These are phyloP conservation scores for Colius striatus DNA, from an alignment of 2,113 vertebrate species.

Conservation along the genomic window DNA sequence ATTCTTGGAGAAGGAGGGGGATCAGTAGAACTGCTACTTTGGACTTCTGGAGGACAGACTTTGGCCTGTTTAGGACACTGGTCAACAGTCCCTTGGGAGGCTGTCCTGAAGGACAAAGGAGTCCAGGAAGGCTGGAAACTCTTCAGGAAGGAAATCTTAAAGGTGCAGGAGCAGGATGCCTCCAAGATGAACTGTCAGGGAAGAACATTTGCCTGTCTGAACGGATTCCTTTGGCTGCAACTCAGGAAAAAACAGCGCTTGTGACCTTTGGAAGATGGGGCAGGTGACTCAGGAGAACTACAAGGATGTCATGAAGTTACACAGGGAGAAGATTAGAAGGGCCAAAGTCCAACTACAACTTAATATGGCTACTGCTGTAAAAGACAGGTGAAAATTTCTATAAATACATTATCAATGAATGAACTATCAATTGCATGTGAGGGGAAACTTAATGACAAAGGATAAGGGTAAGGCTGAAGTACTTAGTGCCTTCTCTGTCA, in stretches of 20 bases:
- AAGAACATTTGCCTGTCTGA: not conserved
- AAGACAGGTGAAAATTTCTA: not conserved
- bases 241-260: not conserved
- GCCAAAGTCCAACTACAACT: not conserved
- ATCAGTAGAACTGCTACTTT: not conserved
- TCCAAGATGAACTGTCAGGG: not conserved
- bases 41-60: not conserved
- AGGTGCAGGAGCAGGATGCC: not conserved
- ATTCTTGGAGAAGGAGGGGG: not conserved
- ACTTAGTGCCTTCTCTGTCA: not conserved
- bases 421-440: not conserved
- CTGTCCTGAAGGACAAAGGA: not conserved
- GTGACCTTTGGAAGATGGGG: not conserved
- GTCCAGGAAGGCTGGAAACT: not conserved
- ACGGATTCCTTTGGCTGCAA: not conserved
- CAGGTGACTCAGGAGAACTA: not conserved
- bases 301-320: not conserved
- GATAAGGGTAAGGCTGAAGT: not conserved
- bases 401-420: not conserved
- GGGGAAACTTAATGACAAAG: not conserved
- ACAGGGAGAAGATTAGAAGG: not conserved
- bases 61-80: not conserved
- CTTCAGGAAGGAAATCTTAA: not conserved
- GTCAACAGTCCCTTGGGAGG: not conserved
- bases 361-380: not conserved